Evolutionary conservation across 2,888 invertebrate species (phyloP).

Genomic region (Rotaria sp.): DNA sequence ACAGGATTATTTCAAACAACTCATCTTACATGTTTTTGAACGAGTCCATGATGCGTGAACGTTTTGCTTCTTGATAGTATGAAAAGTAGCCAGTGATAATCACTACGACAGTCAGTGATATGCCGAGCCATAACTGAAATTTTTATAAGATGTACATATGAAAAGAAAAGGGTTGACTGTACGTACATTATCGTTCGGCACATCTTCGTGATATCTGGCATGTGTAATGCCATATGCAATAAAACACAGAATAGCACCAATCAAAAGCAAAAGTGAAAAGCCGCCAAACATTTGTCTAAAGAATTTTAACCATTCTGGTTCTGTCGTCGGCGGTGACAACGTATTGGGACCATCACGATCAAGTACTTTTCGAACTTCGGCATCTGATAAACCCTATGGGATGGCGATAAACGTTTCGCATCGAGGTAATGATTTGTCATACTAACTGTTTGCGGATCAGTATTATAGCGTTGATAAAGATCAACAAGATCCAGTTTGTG

Average conservation of each 20-base stretch:
- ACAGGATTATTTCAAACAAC: no score
- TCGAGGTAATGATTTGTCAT: conserved; percentile 25
- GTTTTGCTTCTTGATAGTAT: conserved; percentile 92
- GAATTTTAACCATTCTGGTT: conserved; percentile 98
- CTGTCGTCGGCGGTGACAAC: conserved; percentile 60
- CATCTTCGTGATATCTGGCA: conserved; percentile 43
- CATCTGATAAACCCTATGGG: conserved; percentile 39
- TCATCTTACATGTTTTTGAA: conserved; percentile 83
- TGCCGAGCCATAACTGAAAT: conserved; percentile 74
- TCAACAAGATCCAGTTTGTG: neutral
- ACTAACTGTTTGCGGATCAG: neutral
- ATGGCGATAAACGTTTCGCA: conserved; percentile 60
- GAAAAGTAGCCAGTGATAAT: conserved; percentile 97
- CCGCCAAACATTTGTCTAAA: conserved; percentile 97
- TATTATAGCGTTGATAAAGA: no score
- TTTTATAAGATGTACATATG: no score
- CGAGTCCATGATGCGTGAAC: conserved; percentile 95
- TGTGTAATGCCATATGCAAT: conserved; percentile 46
- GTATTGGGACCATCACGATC: conserved; percentile 47
- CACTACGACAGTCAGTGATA: conserved; percentile 85
- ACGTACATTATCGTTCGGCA: conserved; percentile 45
- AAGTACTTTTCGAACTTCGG: conserved; percentile 43
- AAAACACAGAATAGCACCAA: conserved; percentile 69
- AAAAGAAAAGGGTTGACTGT: no score
- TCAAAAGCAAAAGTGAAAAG: conserved; percentile 85